A percentile compares a stretch with the other conserved stretches of the same genome.
These are phyloP conservation scores for Amitus sp. DNA, from an alignment of 2,888 invertebrate species.

Conservation along the genomic window DNA sequence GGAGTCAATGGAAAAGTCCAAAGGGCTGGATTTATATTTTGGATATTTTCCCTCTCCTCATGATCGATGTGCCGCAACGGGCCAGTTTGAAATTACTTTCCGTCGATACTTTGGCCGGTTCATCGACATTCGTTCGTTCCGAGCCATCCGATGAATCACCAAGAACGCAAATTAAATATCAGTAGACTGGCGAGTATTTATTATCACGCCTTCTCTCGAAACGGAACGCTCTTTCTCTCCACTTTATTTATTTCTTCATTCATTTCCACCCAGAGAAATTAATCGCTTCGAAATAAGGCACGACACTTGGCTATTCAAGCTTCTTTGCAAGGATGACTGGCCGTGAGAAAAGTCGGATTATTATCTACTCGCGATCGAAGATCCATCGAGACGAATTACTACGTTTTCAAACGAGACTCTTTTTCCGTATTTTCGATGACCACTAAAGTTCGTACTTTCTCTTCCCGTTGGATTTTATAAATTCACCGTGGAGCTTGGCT, in stretches of 20 bases:
- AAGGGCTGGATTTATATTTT: no score
- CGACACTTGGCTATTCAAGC: no score
- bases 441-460: neutral
- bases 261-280: conserved; percentile 33
- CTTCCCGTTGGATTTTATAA: neutral
- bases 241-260: neutral
- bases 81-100: no score
- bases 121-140: conserved; percentile 38
- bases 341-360: conserved; percentile 1
- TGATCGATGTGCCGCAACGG: no score
- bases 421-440: neutral
- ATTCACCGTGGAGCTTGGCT: neutral
- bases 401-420: neutral
- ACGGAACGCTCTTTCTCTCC: conserved; percentile 11
- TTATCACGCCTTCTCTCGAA: no score
- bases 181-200: conserved; percentile 38
- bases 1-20: conserved; percentile 28
- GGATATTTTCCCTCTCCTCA: no score
- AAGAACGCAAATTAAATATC: conserved; percentile 37
- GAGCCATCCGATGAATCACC: conserved; percentile 32
- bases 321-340: no score
- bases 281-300: conserved; percentile 18
- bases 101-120: conserved; percentile 25
- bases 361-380: neutral
- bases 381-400: no score